Evolutionary conservation across 2,888 invertebrate genomes (phyloP).

Genomic region (Geotrupes spiniger): DNA sequence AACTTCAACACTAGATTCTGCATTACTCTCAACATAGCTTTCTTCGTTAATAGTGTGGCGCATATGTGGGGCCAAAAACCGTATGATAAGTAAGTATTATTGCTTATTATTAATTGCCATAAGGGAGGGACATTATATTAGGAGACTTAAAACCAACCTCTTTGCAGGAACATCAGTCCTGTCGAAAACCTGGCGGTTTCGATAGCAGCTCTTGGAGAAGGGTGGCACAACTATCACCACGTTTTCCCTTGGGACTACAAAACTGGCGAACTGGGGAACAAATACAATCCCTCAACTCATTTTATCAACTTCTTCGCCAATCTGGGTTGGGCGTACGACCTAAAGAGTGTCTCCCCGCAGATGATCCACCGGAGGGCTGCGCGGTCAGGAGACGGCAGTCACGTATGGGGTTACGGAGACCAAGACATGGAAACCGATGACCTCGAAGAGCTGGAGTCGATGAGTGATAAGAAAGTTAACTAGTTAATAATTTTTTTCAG

Average conservation of each 20-base stretch:
- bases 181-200: slow-evolving; percentile 72
- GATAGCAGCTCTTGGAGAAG: slow-evolving; percentile 74
- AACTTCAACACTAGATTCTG: slow-evolving; percentile 82
- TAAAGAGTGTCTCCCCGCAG: slow-evolving; percentile 60
- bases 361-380: slow-evolving; percentile 59
- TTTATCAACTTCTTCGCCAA: slow-evolving; percentile 78
- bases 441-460: slow-evolving; percentile 53
- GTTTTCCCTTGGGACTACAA: slow-evolving; percentile 64
- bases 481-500: no score
- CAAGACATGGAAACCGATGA: slow-evolving; percentile 57
- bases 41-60: slow-evolving; percentile 92
- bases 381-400: slow-evolving; percentile 60
- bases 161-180: slow-evolving; percentile 65
- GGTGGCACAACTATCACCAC: slow-evolving; percentile 84
- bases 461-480: slow-evolving; percentile 48
- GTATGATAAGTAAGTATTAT: slow-evolving; percentile 71
- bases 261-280: slow-evolving; percentile 54
- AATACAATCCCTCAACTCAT: slow-evolving; percentile 71
- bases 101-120: not conserved
- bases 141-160: no score
- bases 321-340: slow-evolving; percentile 80
- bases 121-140: no score
- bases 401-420: slow-evolving; percentile 66
- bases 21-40: slow-evolving; percentile 85
- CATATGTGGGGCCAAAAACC: slow-evolving; percentile 92